phyloP scores from a whole-genome alignment of 2,888 invertebrate genomes.

The Troides helena region DNA sequence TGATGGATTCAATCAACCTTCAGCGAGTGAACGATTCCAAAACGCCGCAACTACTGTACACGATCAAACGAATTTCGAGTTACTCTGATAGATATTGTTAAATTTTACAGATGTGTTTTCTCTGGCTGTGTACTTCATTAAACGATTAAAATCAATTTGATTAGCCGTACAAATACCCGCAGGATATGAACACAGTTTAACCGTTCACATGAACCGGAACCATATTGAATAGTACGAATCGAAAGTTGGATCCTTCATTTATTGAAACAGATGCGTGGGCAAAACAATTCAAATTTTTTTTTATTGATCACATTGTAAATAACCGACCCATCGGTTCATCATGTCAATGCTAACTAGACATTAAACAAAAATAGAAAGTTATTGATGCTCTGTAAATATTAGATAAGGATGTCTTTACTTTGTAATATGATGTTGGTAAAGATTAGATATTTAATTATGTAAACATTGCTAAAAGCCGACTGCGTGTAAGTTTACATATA shows the following conservation, averaged over 20 bases:
- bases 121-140: constrained; percentile 1
- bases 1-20: constrained; percentile 20
- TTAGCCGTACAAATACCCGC: constrained; percentile 28
- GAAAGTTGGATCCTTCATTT: constrained; percentile 25
- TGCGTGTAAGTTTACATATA: background rate
- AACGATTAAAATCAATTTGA: constrained; percentile 27
- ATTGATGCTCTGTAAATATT: constrained; percentile 22
- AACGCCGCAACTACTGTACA: background rate
- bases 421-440: background rate
- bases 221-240: constrained; percentile 20
- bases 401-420: constrained; percentile 15
- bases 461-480: background rate
- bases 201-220: constrained; percentile 17
- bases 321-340: constrained; percentile 34
- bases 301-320: constrained; percentile 31
- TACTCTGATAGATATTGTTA: background rate
- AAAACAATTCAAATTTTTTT: constrained; percentile 29
- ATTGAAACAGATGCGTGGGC: constrained; percentile 27
- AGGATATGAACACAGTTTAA: constrained; percentile 28
- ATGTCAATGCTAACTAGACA: constrained; percentile 42
- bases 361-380: constrained; percentile 44
- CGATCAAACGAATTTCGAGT: constrained; percentile 6
- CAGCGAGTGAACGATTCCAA: constrained; percentile 3
- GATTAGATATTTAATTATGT: background rate
- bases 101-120: constrained; percentile 6